Evolutionary conservation across 2,113 vertebrate species (phyloP).

Genomic region (Eleginops maclovinus): DNA sequence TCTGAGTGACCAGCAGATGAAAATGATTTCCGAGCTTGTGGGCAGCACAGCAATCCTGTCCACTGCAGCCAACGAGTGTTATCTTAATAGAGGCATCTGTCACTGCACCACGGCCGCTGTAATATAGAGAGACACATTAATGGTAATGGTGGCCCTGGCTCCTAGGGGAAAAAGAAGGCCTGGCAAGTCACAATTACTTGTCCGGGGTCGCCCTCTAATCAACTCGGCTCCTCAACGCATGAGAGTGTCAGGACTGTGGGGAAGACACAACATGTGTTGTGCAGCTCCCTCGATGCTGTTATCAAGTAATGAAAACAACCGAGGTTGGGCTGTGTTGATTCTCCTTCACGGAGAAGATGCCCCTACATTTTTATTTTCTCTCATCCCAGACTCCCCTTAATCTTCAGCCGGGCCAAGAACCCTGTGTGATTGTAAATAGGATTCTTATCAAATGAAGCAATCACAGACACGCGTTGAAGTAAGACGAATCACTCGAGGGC

Average conservation of each 20-base stretch:
- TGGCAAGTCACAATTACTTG: conserved; percentile 72
- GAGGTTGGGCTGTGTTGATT: conserved; percentile 52
- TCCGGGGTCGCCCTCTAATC: conserved; percentile 73
- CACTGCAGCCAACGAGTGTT: conserved; percentile 30
- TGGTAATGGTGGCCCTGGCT: conserved; percentile 69
- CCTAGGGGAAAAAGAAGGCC: conserved; percentile 48
- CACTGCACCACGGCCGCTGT: conserved; percentile 44
- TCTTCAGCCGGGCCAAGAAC: conserved; percentile 57
- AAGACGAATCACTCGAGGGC: conserved; percentile 59
- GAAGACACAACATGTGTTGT: conserved; percentile 41
- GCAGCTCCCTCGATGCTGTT: conserved; percentile 41
- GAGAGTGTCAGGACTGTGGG: conserved; percentile 64
- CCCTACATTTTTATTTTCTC: conserved; percentile 45
- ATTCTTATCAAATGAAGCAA: conserved; percentile 75
- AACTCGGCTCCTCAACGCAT: conserved; percentile 58
- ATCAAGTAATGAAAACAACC: conserved; percentile 69
- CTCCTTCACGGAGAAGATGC: conserved; percentile 54
- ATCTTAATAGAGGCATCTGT: conserved; percentile 66
- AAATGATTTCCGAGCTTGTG: background rate
- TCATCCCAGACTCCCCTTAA: conserved; percentile 54
- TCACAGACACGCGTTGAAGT: conserved; percentile 62
- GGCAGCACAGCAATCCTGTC: conserved; percentile 26
- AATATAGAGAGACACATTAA: conserved; percentile 72
- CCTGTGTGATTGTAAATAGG: conserved; percentile 71
- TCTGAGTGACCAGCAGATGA: conserved; percentile 13